These are phyloP conservation scores for Myzus persicae DNA, from an alignment of 1,140 invertebrate species.

Conservation along the genomic window DNA sequence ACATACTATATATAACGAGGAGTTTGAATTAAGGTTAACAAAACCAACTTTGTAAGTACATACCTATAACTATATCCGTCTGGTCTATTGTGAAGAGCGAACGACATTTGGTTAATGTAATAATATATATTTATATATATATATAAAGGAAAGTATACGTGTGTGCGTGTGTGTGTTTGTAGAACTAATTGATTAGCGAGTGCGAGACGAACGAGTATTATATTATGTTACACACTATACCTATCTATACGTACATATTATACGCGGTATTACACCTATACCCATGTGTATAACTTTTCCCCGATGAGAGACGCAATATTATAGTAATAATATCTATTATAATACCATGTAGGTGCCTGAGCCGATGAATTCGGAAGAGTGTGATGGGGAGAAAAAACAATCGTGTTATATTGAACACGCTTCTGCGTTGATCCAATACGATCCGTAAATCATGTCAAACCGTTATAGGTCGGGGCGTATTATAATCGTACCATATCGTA, in stretches of 20 bases:
- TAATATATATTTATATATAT: neutral
- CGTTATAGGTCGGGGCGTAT: constrained; percentile 31
- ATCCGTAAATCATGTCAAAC: constrained; percentile 16
- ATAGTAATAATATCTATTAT: neutral
- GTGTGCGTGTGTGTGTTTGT: neutral
- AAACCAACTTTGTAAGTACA: constrained; percentile 3
- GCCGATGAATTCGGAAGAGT: neutral
- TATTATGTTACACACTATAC: neutral
- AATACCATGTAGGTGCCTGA: no score
- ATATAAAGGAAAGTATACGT: neutral
- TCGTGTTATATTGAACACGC: constrained; percentile 2
- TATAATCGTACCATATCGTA: neutral
- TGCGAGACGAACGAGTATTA: constrained; percentile 10
- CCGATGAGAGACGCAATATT: neutral
- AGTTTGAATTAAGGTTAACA: constrained; percentile 6
- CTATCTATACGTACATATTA: neutral
- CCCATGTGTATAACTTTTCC: neutral
- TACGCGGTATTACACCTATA: neutral
- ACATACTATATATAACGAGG: neutral
- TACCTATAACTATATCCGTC: constrained; percentile 24
- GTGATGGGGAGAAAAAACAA: neutral
- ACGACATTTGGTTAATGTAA: constrained; percentile 38
- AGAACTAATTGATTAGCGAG: constrained; percentile 26
- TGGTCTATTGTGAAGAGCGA: constrained; percentile 33
- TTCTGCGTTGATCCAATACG: neutral